phyloP scores from a whole-genome alignment of 2,888 invertebrate genomes.

The Heliconius ismenius region DNA sequence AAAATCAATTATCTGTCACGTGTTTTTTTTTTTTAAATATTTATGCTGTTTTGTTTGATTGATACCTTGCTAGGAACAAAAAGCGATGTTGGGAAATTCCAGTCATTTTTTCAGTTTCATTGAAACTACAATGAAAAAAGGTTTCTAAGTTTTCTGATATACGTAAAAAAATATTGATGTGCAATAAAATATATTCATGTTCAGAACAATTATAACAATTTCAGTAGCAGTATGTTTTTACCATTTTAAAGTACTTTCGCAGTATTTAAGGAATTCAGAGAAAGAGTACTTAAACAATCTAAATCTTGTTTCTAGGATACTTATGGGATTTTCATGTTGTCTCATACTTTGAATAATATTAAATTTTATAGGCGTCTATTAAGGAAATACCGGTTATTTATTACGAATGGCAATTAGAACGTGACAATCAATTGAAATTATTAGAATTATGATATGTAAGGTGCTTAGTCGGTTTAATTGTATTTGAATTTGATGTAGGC shows the following conservation, averaged over 20 bases:
- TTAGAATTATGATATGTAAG: conserved; percentile 12
- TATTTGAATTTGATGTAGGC: not conserved
- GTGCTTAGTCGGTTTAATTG: not conserved
- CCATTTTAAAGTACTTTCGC: no score
- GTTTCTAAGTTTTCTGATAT: no score
- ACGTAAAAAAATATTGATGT: no score
- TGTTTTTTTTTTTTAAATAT: not conserved
- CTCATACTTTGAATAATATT: conserved; percentile 30
- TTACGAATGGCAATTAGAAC: conserved; percentile 22
- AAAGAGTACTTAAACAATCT: not conserved
- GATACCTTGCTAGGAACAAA: not conserved
- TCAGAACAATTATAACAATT: no score
- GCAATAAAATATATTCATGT: no score
- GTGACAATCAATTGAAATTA: conserved; percentile 18
- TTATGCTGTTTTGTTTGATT: not conserved
- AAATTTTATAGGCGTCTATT: conserved; percentile 20
- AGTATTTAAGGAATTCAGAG: not conserved
- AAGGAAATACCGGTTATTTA: conserved; percentile 36
- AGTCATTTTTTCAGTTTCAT: not conserved
- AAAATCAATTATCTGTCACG: not conserved
- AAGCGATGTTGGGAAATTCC: not conserved
- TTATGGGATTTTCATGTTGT: conserved; percentile 29
- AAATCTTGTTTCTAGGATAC: conserved; percentile 14
- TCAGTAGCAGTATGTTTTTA: no score
- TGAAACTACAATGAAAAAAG: not conserved